Conservation (phyloP, 2,113 vertebrate species). For the Martes martes region DNA sequence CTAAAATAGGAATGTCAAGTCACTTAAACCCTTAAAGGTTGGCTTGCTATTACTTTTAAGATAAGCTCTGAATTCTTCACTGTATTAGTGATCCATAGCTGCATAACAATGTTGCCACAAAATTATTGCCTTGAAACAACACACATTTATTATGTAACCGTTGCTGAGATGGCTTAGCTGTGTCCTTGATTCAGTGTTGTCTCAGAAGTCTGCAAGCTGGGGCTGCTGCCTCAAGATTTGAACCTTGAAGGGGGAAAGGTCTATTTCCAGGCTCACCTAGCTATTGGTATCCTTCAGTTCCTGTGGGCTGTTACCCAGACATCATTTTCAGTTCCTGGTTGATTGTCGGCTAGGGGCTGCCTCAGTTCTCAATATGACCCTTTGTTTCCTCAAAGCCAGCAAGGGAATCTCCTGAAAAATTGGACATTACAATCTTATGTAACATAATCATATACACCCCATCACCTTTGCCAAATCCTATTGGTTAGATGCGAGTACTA, state of each 20-base stretch:
- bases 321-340: neutral
- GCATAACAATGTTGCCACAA: neutral
- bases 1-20: neutral
- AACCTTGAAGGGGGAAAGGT: neutral
- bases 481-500: neutral
- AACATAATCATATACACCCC: neutral
- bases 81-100: neutral
- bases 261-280: neutral
- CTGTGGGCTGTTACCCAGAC: neutral
- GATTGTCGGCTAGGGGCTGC: neutral
- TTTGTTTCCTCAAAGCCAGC: neutral
- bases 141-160: neutral
- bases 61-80: neutral
- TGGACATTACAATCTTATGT: neutral
- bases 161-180: neutral
- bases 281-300: neutral
- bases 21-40: neutral
- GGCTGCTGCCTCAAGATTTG: neutral
- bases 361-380: neutral
- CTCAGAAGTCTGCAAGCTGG: neutral
- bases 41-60: neutral
- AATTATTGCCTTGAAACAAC: neutral
- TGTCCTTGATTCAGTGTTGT: neutral
- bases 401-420: neutral
- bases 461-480: neutral